A percentile compares a stretch with the other conserved stretches of the same genome.
These are phyloP conservation scores for Ceratosolen solmsi DNA, from an alignment of 1,140 invertebrate genomes.

Conservation along the genomic window DNA sequence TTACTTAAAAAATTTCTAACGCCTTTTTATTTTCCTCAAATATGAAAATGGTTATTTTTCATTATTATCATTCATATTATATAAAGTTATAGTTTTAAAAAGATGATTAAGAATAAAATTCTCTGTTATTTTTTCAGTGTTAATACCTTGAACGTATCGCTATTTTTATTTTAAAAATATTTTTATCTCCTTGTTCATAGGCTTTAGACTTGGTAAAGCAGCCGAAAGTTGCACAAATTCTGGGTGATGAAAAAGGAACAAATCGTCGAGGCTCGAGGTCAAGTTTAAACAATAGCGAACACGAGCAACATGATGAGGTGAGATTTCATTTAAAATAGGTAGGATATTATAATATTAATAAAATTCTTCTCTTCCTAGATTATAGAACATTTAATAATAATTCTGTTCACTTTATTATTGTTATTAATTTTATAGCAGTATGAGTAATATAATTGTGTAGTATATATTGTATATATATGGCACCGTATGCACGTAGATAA, in stretches of 20 bases:
- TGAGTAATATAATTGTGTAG: constrained; percentile 41
- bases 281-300: constrained; percentile 69
- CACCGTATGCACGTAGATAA: constrained; percentile 68
- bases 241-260: constrained; percentile 73
- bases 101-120: no score
- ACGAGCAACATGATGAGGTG: constrained; percentile 71
- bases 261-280: constrained; percentile 69
- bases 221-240: constrained; percentile 84
- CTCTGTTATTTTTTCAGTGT: no score
- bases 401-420: constrained; percentile 35
- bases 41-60: no score
- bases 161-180: no score
- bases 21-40: no score
- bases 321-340: constrained; percentile 55
- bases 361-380: background rate
- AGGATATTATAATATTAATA: background rate
- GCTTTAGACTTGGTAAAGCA: constrained; percentile 93
- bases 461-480: constrained; percentile 53
- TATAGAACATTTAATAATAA: constrained; percentile 10
- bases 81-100: no score
- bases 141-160: no score
- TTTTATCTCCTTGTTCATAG: constrained; percentile 71
- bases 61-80: no score
- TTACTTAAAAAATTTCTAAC: no score
- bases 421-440: constrained; percentile 36